Percentiles rank a stretch among this genome's conserved stretches.
Evolutionary conservation across 2,113 vertebrate species (phyloP).

Genomic region (Daboia siamensis): DNA sequence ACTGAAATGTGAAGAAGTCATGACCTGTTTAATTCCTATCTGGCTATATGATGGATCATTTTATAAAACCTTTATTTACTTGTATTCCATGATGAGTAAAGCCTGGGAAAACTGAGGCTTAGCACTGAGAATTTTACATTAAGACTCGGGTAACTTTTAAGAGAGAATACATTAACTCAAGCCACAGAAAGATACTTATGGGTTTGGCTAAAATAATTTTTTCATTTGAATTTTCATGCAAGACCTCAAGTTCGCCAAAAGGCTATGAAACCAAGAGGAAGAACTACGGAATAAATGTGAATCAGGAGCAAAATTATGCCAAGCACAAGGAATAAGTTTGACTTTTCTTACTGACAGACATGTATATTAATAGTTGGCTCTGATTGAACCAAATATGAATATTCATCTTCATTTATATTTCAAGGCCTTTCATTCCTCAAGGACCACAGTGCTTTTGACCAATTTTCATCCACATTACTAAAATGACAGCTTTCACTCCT

Average conservation of each 20-base stretch:
- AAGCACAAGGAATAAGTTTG: constrained; percentile 74
- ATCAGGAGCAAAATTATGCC: constrained; percentile 86
- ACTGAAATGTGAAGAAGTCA: constrained; percentile 1
- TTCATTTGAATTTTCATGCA: constrained; percentile 19
- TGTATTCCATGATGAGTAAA: constrained; percentile 25
- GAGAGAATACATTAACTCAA: constrained; percentile 30
- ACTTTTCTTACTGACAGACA: constrained; percentile 90
- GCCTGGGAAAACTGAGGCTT: constrained; percentile 5
- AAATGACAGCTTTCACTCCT: constrained; percentile 98
- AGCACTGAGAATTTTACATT: constrained; percentile 13
- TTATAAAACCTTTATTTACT: constrained; percentile 24
- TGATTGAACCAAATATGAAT: constrained; percentile 98
- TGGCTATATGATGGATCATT: neutral
- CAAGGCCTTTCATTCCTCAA: constrained; percentile 92
- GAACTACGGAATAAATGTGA: constrained; percentile 86
- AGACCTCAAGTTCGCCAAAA: constrained; percentile 40
- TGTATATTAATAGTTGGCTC: constrained; percentile 99
- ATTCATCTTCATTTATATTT: constrained; percentile 99
- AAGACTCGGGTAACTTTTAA: constrained; percentile 51
- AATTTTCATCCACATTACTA: constrained; percentile 93
- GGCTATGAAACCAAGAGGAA: constrained; percentile 55
- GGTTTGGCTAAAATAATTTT: constrained; percentile 1
- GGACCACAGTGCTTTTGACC: constrained; percentile 86
- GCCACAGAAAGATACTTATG: constrained; percentile 15
- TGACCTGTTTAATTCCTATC: neutral